Percentiles rank a stretch among this genome's conserved stretches.
Conservation (phyloP, 37 sponge, comb jelly and placozoan genomes). For the Halisarca cf. caerulea region DNA sequence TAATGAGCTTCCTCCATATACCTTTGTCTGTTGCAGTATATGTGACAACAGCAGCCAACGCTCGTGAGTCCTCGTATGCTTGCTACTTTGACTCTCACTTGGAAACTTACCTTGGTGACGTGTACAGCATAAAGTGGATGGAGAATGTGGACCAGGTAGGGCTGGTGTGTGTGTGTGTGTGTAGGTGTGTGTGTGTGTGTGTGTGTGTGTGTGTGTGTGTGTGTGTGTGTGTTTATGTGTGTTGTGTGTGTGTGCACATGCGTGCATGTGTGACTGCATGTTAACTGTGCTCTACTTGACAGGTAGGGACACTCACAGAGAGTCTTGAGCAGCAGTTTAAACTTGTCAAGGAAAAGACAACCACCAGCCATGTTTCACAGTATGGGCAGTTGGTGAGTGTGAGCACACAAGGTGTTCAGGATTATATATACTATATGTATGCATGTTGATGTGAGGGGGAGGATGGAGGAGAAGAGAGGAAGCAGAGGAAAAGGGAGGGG, state of each 20-base stretch:
- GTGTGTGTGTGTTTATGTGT: background rate
- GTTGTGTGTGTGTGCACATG: background rate
- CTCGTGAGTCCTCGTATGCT: slow-evolving; percentile 68
- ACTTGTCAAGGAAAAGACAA: slow-evolving; percentile 69
- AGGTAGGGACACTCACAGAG: slow-evolving; percentile 51
- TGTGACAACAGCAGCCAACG: slow-evolving; percentile 72
- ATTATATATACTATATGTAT: background rate
- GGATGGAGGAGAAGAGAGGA: background rate
- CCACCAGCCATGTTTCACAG: slow-evolving; percentile 59
- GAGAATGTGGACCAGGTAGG: slow-evolving; percentile 66
- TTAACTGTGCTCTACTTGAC: background rate
- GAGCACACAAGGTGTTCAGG: background rate
- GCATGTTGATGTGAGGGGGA: background rate
- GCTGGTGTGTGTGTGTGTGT: background rate
- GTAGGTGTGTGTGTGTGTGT: slow-evolving; percentile 13
- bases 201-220: slow-evolving; percentile 15
- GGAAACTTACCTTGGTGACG: slow-evolving; percentile 77
- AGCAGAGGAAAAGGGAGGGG: background rate
- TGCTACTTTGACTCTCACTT: slow-evolving; percentile 64
- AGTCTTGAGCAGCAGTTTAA: slow-evolving; percentile 64
- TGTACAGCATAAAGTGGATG: slow-evolving; percentile 88
- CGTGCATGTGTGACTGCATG: background rate
- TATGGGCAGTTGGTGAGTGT: slow-evolving; percentile 72
- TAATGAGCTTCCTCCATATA: too few relatives aligned
- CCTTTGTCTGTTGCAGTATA: slow-evolving; percentile 51